phyloP scores from a whole-genome alignment of 2,797 vertebrate genomes.

The Sebastes umbrosus region DNA sequence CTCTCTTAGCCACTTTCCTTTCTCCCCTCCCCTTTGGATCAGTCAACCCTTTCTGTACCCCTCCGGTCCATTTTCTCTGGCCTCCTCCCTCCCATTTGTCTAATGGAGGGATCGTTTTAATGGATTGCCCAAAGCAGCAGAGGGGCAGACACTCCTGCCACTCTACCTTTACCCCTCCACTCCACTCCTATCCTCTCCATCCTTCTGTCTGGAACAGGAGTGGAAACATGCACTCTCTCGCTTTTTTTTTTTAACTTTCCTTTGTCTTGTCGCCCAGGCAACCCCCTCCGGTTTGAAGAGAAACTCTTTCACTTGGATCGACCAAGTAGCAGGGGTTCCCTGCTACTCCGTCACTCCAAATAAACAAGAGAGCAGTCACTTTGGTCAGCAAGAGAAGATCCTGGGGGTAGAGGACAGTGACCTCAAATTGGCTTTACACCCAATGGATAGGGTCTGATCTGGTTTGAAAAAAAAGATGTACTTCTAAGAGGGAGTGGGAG shows the following conservation, averaged over 20 bases:
- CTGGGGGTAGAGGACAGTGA: conserved; percentile 24
- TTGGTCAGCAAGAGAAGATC: conserved; percentile 42
- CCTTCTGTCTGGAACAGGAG: conserved; percentile 54
- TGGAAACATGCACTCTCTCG: conserved; percentile 51
- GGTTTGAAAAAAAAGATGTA: background rate
- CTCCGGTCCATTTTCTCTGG: conserved; percentile 67
- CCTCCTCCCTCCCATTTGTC: conserved; percentile 72
- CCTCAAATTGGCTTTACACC: conserved; percentile 45
- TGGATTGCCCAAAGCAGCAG: conserved; percentile 72
- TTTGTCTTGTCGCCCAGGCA: conserved; percentile 70
- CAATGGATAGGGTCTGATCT: conserved; percentile 20
- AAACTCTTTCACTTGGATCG: conserved; percentile 59
- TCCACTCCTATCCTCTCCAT: conserved; percentile 56
- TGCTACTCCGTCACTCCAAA: conserved; percentile 46
- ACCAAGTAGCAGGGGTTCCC: conserved; percentile 54
- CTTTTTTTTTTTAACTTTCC: conserved; percentile 28
- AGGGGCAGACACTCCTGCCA: conserved; percentile 61
- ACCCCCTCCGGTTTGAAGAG: conserved; percentile 52
- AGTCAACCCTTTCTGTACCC: conserved; percentile 69
- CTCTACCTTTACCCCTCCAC: conserved; percentile 64
- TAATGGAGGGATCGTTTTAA: conserved; percentile 78
- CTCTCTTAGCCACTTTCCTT: conserved; percentile 42
- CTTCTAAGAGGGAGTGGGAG: background rate
- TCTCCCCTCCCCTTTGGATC: conserved; percentile 53
- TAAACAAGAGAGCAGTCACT: conserved; percentile 56